phyloP scores from a whole-genome alignment of 2,797 vertebrate species.

The Tadarida brasiliensis region DNA sequence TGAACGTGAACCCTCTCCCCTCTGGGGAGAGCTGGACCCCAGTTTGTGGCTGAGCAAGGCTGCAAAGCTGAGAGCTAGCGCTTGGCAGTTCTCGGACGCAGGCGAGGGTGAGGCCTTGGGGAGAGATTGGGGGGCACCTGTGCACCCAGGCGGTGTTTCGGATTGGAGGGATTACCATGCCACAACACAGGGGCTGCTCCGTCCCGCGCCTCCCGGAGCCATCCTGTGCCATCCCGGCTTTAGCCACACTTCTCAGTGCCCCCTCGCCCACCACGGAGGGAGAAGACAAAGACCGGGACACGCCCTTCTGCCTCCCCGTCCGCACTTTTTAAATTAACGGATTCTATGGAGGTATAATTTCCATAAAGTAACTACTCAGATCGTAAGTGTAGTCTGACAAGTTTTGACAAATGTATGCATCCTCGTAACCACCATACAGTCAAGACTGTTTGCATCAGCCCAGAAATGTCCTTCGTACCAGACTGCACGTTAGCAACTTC shows the following conservation, averaged over 20 bases:
- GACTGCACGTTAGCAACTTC: neutral
- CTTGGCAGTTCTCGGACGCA: neutral
- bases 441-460: neutral
- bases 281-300: neutral
- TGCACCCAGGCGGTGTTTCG: neutral
- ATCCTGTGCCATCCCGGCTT: neutral
- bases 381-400: neutral
- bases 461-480: neutral
- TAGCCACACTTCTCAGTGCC: neutral
- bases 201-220: neutral
- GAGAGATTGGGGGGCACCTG: neutral
- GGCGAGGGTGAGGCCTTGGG: neutral
- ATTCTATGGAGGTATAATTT: neutral
- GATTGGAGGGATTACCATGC: neutral
- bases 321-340: neutral
- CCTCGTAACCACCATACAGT: neutral
- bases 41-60: neutral
- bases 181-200: neutral
- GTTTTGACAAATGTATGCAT: neutral
- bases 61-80: neutral
- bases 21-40: neutral
- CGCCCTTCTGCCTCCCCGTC: neutral
- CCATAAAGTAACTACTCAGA: neutral
- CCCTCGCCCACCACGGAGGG: neutral
- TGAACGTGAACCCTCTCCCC: neutral